Base-by-base conservation (phyloP, 1,140 invertebrate genomes). In the Trachymyrmex septentrionalis region DNA sequence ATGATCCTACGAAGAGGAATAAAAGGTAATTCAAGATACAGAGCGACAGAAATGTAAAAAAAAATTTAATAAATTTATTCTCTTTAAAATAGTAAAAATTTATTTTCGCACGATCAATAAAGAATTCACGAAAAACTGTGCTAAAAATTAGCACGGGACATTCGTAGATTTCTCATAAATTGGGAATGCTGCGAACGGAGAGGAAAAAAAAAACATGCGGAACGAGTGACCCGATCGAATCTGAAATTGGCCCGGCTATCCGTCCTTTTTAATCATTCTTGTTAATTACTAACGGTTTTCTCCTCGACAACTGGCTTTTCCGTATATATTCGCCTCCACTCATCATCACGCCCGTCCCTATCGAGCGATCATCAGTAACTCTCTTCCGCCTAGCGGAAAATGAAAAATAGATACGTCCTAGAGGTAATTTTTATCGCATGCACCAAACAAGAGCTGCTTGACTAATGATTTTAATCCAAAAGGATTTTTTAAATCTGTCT, bases 281-380 rank as follows among this genome's bases (percentile, higher is more conserved):
- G 53, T 24, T 76, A 59, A 76, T 76, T 76, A 76, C 73, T 61
- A 69, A 48, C 38, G 53, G 55, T 38, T 44, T 61, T 76, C 73
- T 76, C 55, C 61, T 61, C 55, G 48, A 3, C 38, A 69, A 69
- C 66, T 72, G 44, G 69, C 69, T 53, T 72, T 72, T 53, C 48
- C 69, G 69, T 48, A 27, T 48, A 27, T 69, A 69, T 69, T 69
- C 38, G 38, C 38, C 66, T 48, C 21, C 21, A 69, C 38, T 69
- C 66, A 69, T 50, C 66, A 69, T 69, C 66, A 50, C 66, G 66
- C 21, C 48, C 66, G 38, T 50, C 12, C 0, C 66, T 44, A 69
- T 50, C 38, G 66, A 24, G 21, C 38, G 2, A 27, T 69, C 38
- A 34, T 69, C 66, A 69, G 66, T 24, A 69, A 48, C 38, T n/a